Evolutionary conservation across 2,113 vertebrate genomes (phyloP), one percentile per base, ranked within the genome.

Genomic region (Pithys albifrons): DNA sequence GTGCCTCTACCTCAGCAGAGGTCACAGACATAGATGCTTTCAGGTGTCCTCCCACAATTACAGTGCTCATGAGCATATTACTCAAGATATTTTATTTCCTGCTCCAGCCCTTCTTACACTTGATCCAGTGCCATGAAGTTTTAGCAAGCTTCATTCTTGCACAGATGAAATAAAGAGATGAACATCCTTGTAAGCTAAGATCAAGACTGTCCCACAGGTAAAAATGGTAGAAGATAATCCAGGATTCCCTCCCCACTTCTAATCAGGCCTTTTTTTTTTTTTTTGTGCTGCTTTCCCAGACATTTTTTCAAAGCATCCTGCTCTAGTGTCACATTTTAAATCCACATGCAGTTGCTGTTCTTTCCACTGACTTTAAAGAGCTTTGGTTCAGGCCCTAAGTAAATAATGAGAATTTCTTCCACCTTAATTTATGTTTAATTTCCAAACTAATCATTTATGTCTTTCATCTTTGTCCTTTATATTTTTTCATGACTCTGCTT

Each of bases 391-490:
- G 76, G 35, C 91, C 82, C 91, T 93, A 93, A 91, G 51, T 95
- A 94, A 97, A 96, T 94, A 95, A 81, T 72, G 62, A 94, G 78
- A 91, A 87, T 88, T 95, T 97, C 48, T 91, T 95, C 71, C 39
- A 88, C 72, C 86, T 96, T 90, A 86, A 93, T 96, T 93, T 95
- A 95, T 91, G 72, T 94, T 86, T 93, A 90, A 91, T 95, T 96
- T 94, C 72, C 81, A 91, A 95, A 85, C 78, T 76, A 92, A 91
- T 78, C 72, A 77, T 35, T 91, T 92, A 61, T 27, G 62, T 87
- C 93, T 97, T 95, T 97, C 86, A 96, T 97, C 91, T 96, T 92
- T 95, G 88, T 89, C 93, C 74, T 88, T 88, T 86, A 69, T 92
- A 72, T 84, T 95, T 95, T 96, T 93, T 95, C 79, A 90, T 96